These are phyloP conservation scores for Ictalurus furcatus DNA, from an alignment of 2,113 vertebrate species.

Conservation along the genomic window DNA sequence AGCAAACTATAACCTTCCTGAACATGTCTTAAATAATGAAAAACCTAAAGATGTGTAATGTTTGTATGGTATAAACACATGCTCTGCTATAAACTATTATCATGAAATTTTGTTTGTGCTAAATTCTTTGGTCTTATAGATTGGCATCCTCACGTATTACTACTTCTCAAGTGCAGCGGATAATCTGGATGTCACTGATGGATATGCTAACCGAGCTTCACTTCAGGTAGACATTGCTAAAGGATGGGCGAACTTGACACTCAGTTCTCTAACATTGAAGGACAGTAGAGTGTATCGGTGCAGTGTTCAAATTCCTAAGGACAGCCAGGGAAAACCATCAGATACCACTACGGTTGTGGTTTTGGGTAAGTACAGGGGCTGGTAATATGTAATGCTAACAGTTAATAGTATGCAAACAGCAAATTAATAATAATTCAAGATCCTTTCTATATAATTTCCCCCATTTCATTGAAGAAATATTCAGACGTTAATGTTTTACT, in stretches of 20 bases:
- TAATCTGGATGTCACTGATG: rapidly evolving
- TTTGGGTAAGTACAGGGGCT: conserved; percentile 67
- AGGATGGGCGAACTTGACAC: conserved; percentile 54
- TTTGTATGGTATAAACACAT: neutral
- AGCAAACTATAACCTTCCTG: no score
- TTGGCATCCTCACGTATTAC: neutral
- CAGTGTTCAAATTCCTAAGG: conserved; percentile 11
- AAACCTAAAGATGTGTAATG: neutral
- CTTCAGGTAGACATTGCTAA: rapidly evolving
- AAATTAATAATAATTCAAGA: no score
- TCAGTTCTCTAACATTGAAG: conserved; percentile 29
- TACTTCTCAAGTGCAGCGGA: rapidly evolving
- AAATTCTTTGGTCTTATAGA: conserved; percentile 48
- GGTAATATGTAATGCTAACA: neutral
- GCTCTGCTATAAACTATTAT: neutral
- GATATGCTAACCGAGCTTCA: conserved; percentile 23
- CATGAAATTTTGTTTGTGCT: neutral
- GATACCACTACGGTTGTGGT: conserved; percentile 57
- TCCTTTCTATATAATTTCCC: neutral
- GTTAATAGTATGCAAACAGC: neutral
- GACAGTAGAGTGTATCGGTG: conserved; percentile 64
- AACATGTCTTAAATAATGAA: neutral
- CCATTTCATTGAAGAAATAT: neutral
- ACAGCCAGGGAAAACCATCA: conserved; percentile 13
- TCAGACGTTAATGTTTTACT: neutral